Evolutionary conservation across 2,113 vertebrate species (phyloP).

Genomic region (Anhinga anhinga): DNA sequence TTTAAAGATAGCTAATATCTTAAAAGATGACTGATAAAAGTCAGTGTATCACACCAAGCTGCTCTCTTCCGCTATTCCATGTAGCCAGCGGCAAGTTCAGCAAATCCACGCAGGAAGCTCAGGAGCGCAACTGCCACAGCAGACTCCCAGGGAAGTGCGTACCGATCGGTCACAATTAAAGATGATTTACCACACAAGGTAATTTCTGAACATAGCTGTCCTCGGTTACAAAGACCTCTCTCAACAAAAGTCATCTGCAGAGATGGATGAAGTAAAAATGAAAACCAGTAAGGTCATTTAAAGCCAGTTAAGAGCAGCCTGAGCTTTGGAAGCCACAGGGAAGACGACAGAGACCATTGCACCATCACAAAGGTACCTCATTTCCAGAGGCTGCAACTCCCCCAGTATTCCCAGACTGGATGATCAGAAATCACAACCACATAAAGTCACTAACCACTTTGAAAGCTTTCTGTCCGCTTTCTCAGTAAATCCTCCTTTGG

Average conservation of each 20-base stretch:
- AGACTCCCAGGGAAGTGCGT: background rate
- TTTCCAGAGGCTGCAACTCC: background rate
- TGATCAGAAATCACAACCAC: background rate
- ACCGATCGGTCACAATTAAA: accelerated
- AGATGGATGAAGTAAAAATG: background rate
- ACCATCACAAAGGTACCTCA: accelerated
- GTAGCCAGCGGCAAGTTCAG: background rate
- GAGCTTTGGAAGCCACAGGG: accelerated
- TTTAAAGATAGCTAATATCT: background rate
- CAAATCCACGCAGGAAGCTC: accelerated
- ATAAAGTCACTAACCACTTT: accelerated
- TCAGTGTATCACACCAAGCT: accelerated
- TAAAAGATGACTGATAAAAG: background rate
- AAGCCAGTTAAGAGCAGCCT: background rate
- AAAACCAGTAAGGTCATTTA: background rate
- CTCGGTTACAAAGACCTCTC: background rate
- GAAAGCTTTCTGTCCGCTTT: accelerated
- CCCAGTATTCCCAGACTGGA: background rate
- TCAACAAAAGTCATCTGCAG: background rate
- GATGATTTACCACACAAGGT: accelerated
- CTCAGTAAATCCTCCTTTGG: background rate
- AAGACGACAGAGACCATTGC: accelerated
- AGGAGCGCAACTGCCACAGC: accelerated
- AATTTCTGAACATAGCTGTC: accelerated
- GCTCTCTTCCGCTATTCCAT: background rate